Evolutionary conservation across 2,113 vertebrate species (phyloP).

Genomic region (Athene noctua): DNA sequence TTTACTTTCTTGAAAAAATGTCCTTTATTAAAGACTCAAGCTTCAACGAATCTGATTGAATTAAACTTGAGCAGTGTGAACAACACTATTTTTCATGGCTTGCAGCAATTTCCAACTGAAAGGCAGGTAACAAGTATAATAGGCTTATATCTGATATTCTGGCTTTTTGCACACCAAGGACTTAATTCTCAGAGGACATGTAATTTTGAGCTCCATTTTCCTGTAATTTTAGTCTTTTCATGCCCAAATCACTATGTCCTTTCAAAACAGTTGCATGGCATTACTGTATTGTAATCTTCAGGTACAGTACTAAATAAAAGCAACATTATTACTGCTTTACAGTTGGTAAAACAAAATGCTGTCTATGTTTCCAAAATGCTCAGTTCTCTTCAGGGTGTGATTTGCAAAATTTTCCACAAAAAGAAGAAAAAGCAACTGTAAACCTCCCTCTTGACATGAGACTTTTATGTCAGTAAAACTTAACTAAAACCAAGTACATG

Average conservation of each 20-base stretch:
- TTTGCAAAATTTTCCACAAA: background rate
- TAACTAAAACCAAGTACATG: background rate
- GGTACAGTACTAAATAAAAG: background rate
- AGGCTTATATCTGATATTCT: background rate
- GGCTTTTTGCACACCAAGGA: background rate
- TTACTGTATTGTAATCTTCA: background rate
- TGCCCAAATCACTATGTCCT: background rate
- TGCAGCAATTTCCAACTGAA: background rate
- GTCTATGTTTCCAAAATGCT: background rate
- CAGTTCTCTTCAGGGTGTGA: background rate
- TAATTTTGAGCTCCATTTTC: slow-evolving; percentile 4
- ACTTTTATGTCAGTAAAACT: background rate
- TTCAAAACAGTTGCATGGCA: background rate
- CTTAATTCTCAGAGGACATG: background rate
- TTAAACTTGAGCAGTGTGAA: slow-evolving; percentile 20
- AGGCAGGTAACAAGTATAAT: background rate
- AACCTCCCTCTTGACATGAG: background rate
- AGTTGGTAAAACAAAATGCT: background rate
- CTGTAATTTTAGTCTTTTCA: background rate
- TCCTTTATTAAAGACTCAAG: slow-evolving; percentile 11
- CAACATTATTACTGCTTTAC: background rate
- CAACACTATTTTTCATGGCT: background rate
- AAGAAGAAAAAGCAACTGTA: background rate
- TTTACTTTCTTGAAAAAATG: slow-evolving; percentile 34
- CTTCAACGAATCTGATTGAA: slow-evolving; percentile 9